phyloP scores from a whole-genome alignment of 2,888 invertebrate species.

The Tethea ocularis region DNA sequence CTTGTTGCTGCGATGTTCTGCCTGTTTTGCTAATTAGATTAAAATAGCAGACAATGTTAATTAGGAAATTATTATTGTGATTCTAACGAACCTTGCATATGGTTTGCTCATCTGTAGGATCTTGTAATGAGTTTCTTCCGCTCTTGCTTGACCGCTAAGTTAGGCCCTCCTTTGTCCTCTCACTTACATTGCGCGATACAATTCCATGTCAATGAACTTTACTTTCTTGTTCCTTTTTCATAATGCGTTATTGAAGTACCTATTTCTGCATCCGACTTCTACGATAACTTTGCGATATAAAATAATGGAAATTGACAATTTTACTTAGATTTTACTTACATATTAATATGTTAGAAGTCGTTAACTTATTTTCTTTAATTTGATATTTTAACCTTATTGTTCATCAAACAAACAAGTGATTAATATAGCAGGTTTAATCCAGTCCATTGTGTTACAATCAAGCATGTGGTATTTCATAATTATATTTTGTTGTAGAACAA shows the following conservation, averaged over 20 bases:
- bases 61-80: background rate
- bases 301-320: background rate
- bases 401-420: background rate
- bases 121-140: conserved; percentile 62
- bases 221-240: background rate
- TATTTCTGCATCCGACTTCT: background rate
- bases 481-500: conserved; percentile 1
- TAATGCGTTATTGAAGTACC: background rate
- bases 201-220: conserved; percentile 53
- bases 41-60: background rate
- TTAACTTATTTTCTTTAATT: background rate
- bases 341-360: background rate
- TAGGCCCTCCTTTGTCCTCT: conserved; percentile 48
- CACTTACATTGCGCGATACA: conserved; percentile 33
- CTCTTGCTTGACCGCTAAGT: conserved; percentile 50
- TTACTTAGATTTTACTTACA: background rate
- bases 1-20: background rate
- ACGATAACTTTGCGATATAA: background rate
- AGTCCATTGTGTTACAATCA: background rate
- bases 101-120: conserved; percentile 44
- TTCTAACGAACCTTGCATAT: conserved; percentile 9
- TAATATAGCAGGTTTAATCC: background rate
- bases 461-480: conserved; percentile 2
- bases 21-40: background rate
- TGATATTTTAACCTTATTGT: background rate